Percentiles rank a stretch among this genome's conserved stretches.
Evolutionary conservation across 2,797 vertebrate species (phyloP).

Genomic region (Spatula versicolor): DNA sequence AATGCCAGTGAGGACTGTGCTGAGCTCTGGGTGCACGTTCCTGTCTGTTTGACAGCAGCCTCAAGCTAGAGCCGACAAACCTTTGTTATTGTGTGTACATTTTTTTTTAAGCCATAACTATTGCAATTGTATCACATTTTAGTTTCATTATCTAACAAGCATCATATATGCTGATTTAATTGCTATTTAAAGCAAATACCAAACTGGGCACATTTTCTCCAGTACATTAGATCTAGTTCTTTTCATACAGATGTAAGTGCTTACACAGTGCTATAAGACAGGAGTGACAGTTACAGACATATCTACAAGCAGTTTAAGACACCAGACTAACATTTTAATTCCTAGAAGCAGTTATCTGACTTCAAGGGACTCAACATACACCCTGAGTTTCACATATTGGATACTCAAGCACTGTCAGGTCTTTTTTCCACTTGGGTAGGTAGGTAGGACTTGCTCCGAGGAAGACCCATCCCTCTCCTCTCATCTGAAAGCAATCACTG

Average conservation of each 20-base stretch:
- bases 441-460: background rate
- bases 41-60: conserved; percentile 1
- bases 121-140: background rate
- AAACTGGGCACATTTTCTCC: background rate
- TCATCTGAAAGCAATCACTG: background rate
- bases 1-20: conserved; percentile 28
- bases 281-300: background rate
- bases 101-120: background rate
- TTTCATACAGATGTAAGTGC: background rate
- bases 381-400: background rate
- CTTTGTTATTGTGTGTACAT: background rate
- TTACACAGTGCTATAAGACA: background rate
- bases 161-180: background rate
- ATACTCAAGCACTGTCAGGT: background rate
- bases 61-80: background rate
- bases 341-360: background rate
- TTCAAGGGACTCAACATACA: background rate
- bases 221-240: background rate
- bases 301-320: background rate
- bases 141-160: background rate
- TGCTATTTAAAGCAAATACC: background rate
- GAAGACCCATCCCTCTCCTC: background rate
- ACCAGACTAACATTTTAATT: background rate
- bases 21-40: conserved; percentile 31
- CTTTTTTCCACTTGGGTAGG: background rate